phyloP scores from a whole-genome alignment of 2,888 invertebrate species.

The Caenorhabditis imperialis region DNA sequence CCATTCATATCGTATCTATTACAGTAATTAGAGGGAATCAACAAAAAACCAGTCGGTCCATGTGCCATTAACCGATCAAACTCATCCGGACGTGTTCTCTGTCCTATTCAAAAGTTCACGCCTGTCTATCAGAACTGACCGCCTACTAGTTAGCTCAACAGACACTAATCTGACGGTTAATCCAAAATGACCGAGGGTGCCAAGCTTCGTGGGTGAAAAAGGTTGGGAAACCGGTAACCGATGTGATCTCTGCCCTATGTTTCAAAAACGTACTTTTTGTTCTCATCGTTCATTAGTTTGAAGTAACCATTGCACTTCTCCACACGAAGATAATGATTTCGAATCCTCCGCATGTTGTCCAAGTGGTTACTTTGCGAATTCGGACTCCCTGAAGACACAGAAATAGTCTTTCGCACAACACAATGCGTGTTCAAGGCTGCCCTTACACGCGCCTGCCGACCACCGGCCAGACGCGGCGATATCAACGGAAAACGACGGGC shows the following conservation, averaged over 20 bases:
- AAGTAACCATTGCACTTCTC: constrained; percentile 69
- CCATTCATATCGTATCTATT: constrained; percentile 28
- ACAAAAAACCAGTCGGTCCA: constrained; percentile 19
- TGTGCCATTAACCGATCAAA: constrained; percentile 26
- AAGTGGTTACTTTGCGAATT: constrained; percentile 22
- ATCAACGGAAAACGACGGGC: not conserved
- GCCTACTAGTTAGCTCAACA: constrained; percentile 27
- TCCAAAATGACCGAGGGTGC: constrained; percentile 39
- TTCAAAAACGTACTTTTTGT: constrained; percentile 60
- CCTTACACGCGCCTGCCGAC: not conserved
- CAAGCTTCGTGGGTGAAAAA: constrained; percentile 13
- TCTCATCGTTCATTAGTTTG: constrained; percentile 67
- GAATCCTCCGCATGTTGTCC: constrained; percentile 39
- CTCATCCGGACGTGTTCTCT: not conserved
- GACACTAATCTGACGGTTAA: constrained; percentile 36
- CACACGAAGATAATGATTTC: constrained; percentile 49
- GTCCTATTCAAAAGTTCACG: constrained; percentile 47
- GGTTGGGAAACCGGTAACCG: constrained; percentile 8
- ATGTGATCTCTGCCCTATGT: constrained; percentile 39
- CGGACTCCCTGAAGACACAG: constrained; percentile 16
- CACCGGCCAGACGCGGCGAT: not conserved
- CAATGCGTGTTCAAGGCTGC: too few relatives aligned
- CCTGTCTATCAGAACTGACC: constrained; percentile 50
- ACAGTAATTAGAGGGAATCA: constrained; percentile 6
- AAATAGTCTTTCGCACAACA: not conserved